These are phyloP conservation scores for Tragulus kanchil DNA, from an alignment of 2,113 vertebrate genomes.

Conservation along the genomic window DNA sequence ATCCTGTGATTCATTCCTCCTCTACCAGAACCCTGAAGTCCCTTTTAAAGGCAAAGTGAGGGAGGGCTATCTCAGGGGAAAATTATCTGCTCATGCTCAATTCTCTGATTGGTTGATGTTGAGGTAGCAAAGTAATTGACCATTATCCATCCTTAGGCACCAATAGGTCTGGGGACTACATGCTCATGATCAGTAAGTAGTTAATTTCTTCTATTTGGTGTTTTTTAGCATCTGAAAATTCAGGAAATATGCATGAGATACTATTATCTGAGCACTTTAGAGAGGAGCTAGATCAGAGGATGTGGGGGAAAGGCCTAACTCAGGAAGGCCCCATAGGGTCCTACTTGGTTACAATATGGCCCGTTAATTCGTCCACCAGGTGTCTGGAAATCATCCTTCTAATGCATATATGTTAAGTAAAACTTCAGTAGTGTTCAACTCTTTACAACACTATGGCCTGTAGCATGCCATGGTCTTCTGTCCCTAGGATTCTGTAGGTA, in stretches of 20 bases:
- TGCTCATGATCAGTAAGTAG: background rate
- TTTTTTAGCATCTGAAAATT: background rate
- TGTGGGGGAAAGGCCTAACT: background rate
- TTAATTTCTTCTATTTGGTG: background rate
- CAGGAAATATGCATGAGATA: background rate
- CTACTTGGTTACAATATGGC: background rate
- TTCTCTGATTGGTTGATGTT: background rate
- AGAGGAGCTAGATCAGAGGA: background rate
- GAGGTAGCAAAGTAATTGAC: background rate
- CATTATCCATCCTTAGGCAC: background rate
- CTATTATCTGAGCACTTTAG: background rate
- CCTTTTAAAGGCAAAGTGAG: background rate
- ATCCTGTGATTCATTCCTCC: background rate
- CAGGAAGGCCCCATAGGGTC: background rate
- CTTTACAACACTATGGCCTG: no score
- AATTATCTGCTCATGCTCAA: background rate
- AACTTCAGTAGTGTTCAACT: no score
- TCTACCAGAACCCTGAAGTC: fast-evolving
- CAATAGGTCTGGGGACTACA: background rate
- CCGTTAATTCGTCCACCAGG: background rate
- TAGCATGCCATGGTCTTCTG: no score
- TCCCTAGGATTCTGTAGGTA: no score
- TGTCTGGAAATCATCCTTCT: background rate
- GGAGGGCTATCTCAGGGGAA: background rate
- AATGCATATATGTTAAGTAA: no score